These are phyloP conservation scores for Cylloceria caligata DNA, from an alignment of 2,888 invertebrate genomes.

Conservation along the genomic window DNA sequence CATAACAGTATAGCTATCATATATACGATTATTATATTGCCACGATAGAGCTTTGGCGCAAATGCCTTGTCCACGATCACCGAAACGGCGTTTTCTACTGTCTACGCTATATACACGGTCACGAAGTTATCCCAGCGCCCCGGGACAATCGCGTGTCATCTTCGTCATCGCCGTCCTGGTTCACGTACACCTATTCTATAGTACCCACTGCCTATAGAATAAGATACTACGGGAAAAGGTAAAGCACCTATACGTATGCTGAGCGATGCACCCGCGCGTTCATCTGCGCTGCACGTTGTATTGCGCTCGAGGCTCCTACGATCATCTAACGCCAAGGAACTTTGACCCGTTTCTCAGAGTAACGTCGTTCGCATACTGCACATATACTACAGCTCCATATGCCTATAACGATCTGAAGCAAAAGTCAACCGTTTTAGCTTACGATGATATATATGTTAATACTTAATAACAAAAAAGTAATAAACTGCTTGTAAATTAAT, in stretches of 20 bases:
- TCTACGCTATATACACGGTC: constrained; percentile 44
- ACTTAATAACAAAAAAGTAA: too few relatives aligned
- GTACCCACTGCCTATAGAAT: constrained; percentile 21
- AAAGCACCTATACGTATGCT: constrained; percentile 57
- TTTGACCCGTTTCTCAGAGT: constrained; percentile 66
- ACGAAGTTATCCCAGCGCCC: constrained; percentile 60
- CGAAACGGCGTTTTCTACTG: constrained; percentile 38
- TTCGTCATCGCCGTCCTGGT: constrained; percentile 66
- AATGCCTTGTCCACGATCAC: constrained; percentile 38
- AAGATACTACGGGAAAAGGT: constrained; percentile 54
- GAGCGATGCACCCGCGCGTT: constrained; percentile 65
- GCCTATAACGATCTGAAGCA: too few relatives aligned
- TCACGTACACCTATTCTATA: constrained; percentile 44
- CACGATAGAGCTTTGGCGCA: constrained; percentile 19
- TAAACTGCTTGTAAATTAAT: too few relatives aligned
- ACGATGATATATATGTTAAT: too few relatives aligned
- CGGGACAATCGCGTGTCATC: constrained; percentile 69
- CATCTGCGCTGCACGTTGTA: constrained; percentile 57
- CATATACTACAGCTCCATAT: too few relatives aligned
- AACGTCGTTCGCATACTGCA: constrained; percentile 49
- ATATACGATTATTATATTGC: constrained; percentile 51
- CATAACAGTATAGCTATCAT: constrained; percentile 24
- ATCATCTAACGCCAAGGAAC: constrained; percentile 61
- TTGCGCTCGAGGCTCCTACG: constrained; percentile 47
- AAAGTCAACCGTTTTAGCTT: too few relatives aligned